Evolutionary conservation across 2,797 vertebrate genomes (phyloP), one percentile per base, ranked within the genome.

Genomic region (Bradypodion ventrale): DNA sequence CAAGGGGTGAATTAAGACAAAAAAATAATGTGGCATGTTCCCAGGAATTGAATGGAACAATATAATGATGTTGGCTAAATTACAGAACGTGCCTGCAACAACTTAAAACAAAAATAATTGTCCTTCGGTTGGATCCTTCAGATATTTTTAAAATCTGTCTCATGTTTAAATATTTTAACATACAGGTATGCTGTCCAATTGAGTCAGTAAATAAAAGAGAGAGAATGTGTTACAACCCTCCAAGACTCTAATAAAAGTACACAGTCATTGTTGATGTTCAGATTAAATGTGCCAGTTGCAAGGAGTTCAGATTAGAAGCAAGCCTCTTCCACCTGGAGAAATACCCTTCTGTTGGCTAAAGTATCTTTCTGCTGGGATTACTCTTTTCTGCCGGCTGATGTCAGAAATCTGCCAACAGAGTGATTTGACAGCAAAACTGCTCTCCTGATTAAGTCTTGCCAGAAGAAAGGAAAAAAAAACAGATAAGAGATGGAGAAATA

Each of bases 41-140:
- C 69, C 75, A 80, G 52, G 81, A 88, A 89, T 85, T 85, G 85
- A 87, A 87, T 49, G 21, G 73, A 85, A 84, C 79, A 81, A 87
- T 52, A 77, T 63, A 85, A 13, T 84, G 35, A 0, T 5, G 29
- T 29, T 77, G 37, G 25, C 21, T 1, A 0, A 87, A 49, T 62
- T 60, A n/a, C 1, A 42, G 56, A 72, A 42, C 79, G 42, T 42
- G 16, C 52, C 27, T 52, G 70, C 42, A 12, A 63, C n/a, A 37
- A 25, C 60, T 46, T 49, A 7, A 2, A 59, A 78, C 75, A 65
- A 86, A 52, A 32, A 81, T 75, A 78, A 60, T 74, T 29, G 25
- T 46, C 68, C 6, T 76, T 75, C 16, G 63, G 35, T 85, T 75
- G 66, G 4, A 84, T 25, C 85, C 59, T 23, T n/a, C 40, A 78